Percentiles rank a stretch among this genome's conserved stretches.
Conservation (phyloP, 2,113 vertebrate species). For the Urocitellus parryii region DNA sequence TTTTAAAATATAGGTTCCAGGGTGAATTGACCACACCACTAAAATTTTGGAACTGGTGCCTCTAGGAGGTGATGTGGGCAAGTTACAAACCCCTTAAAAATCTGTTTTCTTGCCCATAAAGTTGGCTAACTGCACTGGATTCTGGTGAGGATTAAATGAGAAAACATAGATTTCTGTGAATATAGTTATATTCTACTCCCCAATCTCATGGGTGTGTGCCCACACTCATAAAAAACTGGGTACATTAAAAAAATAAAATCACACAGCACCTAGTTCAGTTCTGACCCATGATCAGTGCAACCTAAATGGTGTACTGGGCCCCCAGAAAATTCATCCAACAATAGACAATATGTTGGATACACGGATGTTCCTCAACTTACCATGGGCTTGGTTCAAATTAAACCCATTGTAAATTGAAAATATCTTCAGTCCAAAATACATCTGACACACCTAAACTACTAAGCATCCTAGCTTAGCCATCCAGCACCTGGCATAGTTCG, state of each 20-base stretch:
- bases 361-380: too few relatives aligned
- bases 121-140: too few relatives aligned
- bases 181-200: not conserved
- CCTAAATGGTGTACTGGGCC: not conserved
- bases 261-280: not conserved
- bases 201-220: not conserved
- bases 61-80: not conserved
- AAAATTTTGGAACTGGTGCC: not conserved
- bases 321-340: not conserved
- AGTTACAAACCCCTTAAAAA: not conserved
- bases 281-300: not conserved
- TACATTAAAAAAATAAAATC: not conserved
- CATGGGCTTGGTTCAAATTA: not conserved
- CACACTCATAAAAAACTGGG: not conserved
- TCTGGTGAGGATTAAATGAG: not conserved
- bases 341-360: not conserved
- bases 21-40: not conserved
- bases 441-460: too few relatives aligned
- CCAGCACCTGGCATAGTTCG: accelerated
- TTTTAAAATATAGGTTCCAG: not conserved
- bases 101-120: not conserved
- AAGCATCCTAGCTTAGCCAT: not conserved
- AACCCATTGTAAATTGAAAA: not conserved
- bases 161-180: not conserved
- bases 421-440: not conserved